phyloP scores from a whole-genome alignment of 2,113 vertebrate genomes.

The Upupa epops region DNA sequence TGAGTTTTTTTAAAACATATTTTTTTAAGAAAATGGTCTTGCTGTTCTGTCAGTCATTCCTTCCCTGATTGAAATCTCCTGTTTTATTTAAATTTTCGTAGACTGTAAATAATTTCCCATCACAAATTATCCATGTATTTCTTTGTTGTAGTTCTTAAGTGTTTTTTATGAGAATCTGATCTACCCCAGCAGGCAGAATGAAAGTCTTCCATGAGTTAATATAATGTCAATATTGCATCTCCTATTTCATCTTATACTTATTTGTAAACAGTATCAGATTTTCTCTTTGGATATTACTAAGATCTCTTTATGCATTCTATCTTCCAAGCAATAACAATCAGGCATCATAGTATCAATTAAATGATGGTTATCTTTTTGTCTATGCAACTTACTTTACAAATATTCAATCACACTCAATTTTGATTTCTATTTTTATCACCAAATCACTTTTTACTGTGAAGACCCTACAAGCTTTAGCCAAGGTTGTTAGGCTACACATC shows the following conservation, averaged over 20 bases:
- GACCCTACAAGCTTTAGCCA: neutral
- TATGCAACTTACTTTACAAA: neutral
- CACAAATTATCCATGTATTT: neutral
- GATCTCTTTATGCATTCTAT: neutral
- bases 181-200: neutral
- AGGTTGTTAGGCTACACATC: neutral
- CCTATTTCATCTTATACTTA: neutral
- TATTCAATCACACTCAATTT: neutral
- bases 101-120: neutral
- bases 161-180: neutral
- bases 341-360: neutral
- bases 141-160: neutral
- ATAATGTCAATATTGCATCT: neutral
- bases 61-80: neutral
- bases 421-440: neutral
- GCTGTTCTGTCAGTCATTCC: neutral
- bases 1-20: too few species aligned
- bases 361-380: neutral
- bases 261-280: neutral
- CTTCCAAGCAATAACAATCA: neutral
- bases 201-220: neutral
- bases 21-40: neutral
- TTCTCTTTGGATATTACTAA: neutral
- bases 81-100: neutral
- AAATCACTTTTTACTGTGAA: neutral